Percentiles rank a stretch among this genome's conserved stretches.
These are phyloP conservation scores for Neoascia interrupta DNA, from an alignment of 2,888 invertebrate genomes.

Conservation along the genomic window DNA sequence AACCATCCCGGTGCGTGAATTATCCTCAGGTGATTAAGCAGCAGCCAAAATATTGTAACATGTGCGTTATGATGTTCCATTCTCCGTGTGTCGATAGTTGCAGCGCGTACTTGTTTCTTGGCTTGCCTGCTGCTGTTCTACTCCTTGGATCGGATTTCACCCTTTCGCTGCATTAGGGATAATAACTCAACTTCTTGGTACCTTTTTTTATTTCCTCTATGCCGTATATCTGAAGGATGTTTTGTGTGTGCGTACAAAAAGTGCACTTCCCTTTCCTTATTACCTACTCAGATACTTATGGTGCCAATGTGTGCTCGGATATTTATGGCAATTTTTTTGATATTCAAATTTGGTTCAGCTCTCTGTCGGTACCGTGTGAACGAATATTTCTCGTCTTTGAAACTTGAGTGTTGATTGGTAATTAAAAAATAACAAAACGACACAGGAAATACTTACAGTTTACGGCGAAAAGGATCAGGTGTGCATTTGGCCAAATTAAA, in stretches of 20 bases:
- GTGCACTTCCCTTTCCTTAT: conserved; percentile 72
- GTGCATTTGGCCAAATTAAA: conserved; percentile 59
- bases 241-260: conserved; percentile 58
- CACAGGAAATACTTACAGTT: conserved; percentile 34
- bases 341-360: conserved; percentile 55
- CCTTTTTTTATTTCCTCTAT: conserved; percentile 28
- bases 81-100: conserved; percentile 38
- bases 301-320: conserved; percentile 27
- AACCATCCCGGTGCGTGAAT: conserved; percentile 56
- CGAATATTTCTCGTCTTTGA: conserved; percentile 45
- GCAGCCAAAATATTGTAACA: conserved; percentile 76
- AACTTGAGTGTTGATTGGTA: conserved; percentile 67
- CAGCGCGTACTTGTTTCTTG: conserved; percentile 22
- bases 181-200: background rate
- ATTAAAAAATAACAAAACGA: conserved; percentile 61
- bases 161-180: conserved; percentile 11
- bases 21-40: conserved; percentile 75
- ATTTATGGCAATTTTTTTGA: conserved; percentile 55
- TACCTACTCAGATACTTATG: conserved; percentile 63
- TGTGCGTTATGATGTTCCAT: conserved; percentile 70
- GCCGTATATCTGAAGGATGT: conserved; percentile 56
- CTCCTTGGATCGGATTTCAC: conserved; percentile 67
- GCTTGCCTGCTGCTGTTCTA: conserved; percentile 42
- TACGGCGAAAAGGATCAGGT: conserved; percentile 38
- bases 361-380: conserved; percentile 56